phyloP scores from a whole-genome alignment of 30 jellyfish, hydroid and myxozoan species.

The Pelagia noctiluca region DNA sequence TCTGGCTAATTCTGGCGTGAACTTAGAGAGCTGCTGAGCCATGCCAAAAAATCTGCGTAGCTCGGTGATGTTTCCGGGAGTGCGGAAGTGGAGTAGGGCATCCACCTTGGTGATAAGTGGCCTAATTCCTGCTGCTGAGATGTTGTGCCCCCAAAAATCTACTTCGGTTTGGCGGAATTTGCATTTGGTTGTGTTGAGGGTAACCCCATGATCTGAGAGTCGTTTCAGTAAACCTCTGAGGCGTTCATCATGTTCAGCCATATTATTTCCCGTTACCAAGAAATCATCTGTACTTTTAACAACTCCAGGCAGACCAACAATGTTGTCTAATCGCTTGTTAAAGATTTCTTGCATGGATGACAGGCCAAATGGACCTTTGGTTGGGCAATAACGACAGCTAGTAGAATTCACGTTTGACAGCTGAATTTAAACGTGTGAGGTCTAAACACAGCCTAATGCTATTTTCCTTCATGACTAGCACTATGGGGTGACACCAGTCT shows the following conservation, averaged over 20 bases:
- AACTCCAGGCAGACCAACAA: conserved; percentile 13
- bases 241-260: conserved; percentile 9
- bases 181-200: conserved; percentile 35
- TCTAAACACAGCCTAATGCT: conserved; percentile 36
- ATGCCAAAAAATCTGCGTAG: conserved; percentile 41
- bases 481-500: conserved; percentile 59
- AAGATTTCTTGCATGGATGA: conserved; percentile 32
- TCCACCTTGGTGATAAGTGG: conserved; percentile 25
- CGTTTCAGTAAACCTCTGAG: conserved; percentile 3
- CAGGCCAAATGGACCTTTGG: conserved; percentile 28
- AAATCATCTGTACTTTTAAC: conserved; percentile 18
- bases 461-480: conserved; percentile 3
- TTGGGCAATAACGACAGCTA: conserved; percentile 26
- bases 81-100: conserved; percentile 10
- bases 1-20: conserved; percentile 44
- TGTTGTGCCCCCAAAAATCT: conserved; percentile 26
- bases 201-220: conserved; percentile 36
- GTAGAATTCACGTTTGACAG: conserved; percentile 49
- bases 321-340: conserved; percentile 16
- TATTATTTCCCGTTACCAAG: conserved; percentile 8
- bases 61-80: neutral
- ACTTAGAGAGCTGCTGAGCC: conserved; percentile 60
- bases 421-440: conserved; percentile 4
- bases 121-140: conserved; percentile 42
- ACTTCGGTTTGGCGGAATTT: conserved; percentile 15